Evolutionary conservation across 2,797 vertebrate genomes (phyloP).

Genomic region (Eospalax fontanierii): DNA sequence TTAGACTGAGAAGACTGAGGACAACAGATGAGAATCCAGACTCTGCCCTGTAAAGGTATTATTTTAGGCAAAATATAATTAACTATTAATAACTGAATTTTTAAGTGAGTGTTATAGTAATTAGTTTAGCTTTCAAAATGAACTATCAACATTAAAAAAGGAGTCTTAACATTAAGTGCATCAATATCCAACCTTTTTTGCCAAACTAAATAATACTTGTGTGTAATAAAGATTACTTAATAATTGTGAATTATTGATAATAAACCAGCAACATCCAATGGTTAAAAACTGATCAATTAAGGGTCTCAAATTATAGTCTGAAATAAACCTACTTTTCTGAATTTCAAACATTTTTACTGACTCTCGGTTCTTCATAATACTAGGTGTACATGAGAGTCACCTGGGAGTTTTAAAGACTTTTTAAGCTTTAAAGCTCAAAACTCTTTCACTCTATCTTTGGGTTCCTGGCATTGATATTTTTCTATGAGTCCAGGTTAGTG

Average conservation of each 20-base stretch:
- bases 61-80: neutral
- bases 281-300: neutral
- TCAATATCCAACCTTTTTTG: neutral
- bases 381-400: neutral
- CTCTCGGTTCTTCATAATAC: neutral
- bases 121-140: slow-evolving; percentile 7
- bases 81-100: neutral
- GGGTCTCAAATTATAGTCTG: neutral
- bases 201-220: neutral
- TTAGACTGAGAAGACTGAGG: neutral
- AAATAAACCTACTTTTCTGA: neutral
- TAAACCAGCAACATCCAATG: neutral
- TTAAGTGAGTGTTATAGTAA: neutral
- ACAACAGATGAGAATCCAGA: neutral
- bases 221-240: neutral
- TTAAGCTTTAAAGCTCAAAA: no score
- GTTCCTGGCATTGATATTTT: neutral
- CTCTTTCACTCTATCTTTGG: neutral
- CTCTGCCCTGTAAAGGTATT: neutral
- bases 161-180: slow-evolving; percentile 14
- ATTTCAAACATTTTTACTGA: neutral
- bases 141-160: neutral
- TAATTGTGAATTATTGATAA: neutral
- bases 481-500: neutral
- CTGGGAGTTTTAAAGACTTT: neutral